These are phyloP conservation scores for Diaprepes abbreviatus DNA, from an alignment of 2,888 invertebrate species.

Conservation along the genomic window DNA sequence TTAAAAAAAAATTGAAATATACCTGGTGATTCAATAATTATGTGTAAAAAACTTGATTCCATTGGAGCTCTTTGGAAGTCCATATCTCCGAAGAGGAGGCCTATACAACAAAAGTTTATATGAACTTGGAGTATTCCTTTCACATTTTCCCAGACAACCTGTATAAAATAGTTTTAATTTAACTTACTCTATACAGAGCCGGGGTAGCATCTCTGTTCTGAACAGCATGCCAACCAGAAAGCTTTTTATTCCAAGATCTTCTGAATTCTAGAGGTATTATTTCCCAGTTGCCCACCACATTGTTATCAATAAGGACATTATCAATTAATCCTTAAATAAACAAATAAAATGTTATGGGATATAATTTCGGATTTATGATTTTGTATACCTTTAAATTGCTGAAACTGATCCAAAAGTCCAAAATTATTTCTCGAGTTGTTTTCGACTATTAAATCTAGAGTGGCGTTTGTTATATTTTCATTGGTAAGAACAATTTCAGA, in stretches of 20 bases:
- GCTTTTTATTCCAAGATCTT: conserved; percentile 63
- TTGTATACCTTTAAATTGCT: conserved; percentile 59
- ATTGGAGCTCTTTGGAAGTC: no score
- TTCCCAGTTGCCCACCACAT: conserved; percentile 63
- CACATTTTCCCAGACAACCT: no score
- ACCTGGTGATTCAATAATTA: no score
- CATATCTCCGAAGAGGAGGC: no score
- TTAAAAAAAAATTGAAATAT: no score
- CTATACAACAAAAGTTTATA: no score
- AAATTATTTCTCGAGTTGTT: conserved; percentile 86
- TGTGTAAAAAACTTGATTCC: no score
- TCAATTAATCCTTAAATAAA: conserved; percentile 58
- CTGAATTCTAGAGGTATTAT: conserved; percentile 69
- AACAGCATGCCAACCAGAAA: conserved; percentile 73
- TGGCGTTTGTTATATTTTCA: conserved; percentile 55
- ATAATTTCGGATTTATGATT: no score
- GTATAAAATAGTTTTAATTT: neutral
- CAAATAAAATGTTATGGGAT: no score
- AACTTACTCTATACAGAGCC: conserved; percentile 67
- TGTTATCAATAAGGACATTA: conserved; percentile 65
- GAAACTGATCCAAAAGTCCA: conserved; percentile 65
- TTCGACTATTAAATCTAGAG: conserved; percentile 72
- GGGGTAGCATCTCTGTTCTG: conserved; percentile 75
- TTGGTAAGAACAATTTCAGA: conserved; percentile 54
- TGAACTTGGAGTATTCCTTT: no score